Evolutionary conservation across 1,140 invertebrate species (phyloP), one percentile per base, ranked within the genome.

Genomic region (Luehdorfia chinensis): DNA sequence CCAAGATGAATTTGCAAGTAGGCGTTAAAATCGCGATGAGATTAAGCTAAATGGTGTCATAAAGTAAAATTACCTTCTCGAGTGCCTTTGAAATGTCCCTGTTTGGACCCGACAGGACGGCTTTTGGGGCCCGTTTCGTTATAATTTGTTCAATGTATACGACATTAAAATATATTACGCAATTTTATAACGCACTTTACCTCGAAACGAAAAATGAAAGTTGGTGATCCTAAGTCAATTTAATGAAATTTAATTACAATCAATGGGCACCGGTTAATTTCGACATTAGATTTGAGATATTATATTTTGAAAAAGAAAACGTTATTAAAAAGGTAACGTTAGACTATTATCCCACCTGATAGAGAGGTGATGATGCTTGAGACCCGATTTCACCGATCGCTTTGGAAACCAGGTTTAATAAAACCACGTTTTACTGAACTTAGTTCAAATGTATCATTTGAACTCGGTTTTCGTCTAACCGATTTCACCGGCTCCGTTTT

Each of bases 11-110:
- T 43, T 43, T 43, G 39, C 39, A 43, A 43, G 39, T 28, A 55
- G 28, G 55, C 58, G 62, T 55, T 52, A 56, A 62, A 62, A 56
- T 56, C 31, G 48, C 39, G 30, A 30, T 14, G 33, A 58, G 34
- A 56, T 62, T 59, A 62, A 34, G n/a, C 32, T 12, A 28, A 59
- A 55, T 55, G 47, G 44, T 41, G 47, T 47, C 59, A 45, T 62
- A 62, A 66, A 66, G 50, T 18, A 52, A 66, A 66, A 66, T 62
- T 51, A 59, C 59, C 55, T 51, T 49, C 50, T 47, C 21, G 36
- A 55, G 36, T 34, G 31, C 44, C 37, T 48, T 48, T 45, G 25
- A 47, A 37, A 54, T 23, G 36, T 18, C 34, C 36, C 44, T 28
- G 34, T 18, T 43, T n/a, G 32, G 23, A 50, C 49, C 45, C 6